Conservation (phyloP, 1,140 invertebrate species). For the Alviniconcha marisindica region DNA sequence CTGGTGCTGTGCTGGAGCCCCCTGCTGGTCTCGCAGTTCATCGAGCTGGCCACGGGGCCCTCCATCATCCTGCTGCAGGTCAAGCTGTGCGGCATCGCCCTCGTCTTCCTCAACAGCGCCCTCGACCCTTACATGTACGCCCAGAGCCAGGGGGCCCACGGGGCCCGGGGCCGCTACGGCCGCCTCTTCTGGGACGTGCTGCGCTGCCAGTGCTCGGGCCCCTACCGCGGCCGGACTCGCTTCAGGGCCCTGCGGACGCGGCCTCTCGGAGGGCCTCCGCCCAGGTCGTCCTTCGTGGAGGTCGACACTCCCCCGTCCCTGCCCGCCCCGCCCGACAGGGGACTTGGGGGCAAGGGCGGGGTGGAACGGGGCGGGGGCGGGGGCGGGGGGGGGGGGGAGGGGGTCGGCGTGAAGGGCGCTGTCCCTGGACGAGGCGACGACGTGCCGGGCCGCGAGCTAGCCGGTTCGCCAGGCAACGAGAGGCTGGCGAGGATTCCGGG, state of each 20-base stretch:
- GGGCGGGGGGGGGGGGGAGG: not conserved
- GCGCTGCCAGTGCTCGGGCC: constrained; percentile 44
- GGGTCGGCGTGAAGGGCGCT: not conserved
- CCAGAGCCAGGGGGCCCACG: constrained; percentile 56
- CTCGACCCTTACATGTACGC: constrained; percentile 68
- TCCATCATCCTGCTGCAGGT: constrained; percentile 67
- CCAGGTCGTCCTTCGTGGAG: not conserved
- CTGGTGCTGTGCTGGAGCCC: constrained; percentile 64
- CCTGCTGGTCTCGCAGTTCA: constrained; percentile 63
- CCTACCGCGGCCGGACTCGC: not conserved
- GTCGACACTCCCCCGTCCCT: not conserved
- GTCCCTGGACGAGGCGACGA: not conserved
- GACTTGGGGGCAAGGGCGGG: not conserved
- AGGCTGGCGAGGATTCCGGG: not conserved
- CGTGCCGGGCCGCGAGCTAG: not conserved
- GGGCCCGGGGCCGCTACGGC: constrained; percentile 55
- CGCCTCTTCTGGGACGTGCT: constrained; percentile 51
- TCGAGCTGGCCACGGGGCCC: constrained; percentile 60
- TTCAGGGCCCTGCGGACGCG: constrained; percentile 22
- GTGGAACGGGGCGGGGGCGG: not conserved
- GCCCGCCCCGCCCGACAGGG: not conserved
- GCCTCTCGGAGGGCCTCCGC: not conserved
- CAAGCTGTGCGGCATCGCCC: constrained; percentile 66
- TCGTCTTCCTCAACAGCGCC: constrained; percentile 68
- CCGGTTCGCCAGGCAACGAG: not conserved